phyloP scores from a whole-genome alignment of 1,140 invertebrate genomes.

The Drosophila sucinea region DNA sequence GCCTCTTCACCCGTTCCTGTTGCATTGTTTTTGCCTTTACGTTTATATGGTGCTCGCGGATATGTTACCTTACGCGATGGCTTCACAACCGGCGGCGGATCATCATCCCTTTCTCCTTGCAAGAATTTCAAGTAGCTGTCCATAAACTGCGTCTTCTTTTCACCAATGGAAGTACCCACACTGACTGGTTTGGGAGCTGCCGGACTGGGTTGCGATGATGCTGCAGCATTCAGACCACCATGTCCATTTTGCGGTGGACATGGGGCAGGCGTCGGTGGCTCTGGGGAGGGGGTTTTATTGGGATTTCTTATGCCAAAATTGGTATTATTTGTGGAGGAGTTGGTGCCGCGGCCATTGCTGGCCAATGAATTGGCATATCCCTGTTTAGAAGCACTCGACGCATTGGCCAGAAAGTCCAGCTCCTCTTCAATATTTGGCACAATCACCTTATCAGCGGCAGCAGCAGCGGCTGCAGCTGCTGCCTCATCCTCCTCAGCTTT shows the following conservation, averaged over 20 bases:
- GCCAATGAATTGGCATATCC: conserved; percentile 83
- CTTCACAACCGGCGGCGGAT: conserved; percentile 86
- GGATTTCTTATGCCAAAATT: conserved; percentile 81
- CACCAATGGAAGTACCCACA: conserved; percentile 84
- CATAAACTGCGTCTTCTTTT: conserved; percentile 90
- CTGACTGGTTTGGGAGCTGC: conserved; percentile 84
- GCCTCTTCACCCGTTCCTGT: conserved; percentile 52
- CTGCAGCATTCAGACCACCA: conserved; percentile 21
- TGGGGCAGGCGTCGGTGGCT: conserved; percentile 51
- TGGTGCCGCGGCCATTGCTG: conserved; percentile 67
- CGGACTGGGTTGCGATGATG: conserved; percentile 26
- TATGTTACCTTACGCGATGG: conserved; percentile 77
- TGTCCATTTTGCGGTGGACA: conserved; percentile 61
- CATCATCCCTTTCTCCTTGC: conserved; percentile 91
- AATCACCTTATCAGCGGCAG: conserved; percentile 89
- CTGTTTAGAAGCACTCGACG: conserved; percentile 83
- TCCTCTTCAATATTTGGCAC: conserved; percentile 94
- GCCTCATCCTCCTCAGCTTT: conserved; percentile 85
- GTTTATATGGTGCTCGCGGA: conserved; percentile 67
- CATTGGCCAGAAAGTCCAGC: conserved; percentile 89
- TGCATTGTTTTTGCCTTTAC: conserved; percentile 51
- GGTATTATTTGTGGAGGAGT: conserved; percentile 73
- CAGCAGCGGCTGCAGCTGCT: conserved; percentile 85
- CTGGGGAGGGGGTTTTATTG: conserved; percentile 71
- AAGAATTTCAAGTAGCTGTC: conserved; percentile 93